phyloP scores from a whole-genome alignment of 1,140 invertebrate species.

The Bradynema listronoti region DNA sequence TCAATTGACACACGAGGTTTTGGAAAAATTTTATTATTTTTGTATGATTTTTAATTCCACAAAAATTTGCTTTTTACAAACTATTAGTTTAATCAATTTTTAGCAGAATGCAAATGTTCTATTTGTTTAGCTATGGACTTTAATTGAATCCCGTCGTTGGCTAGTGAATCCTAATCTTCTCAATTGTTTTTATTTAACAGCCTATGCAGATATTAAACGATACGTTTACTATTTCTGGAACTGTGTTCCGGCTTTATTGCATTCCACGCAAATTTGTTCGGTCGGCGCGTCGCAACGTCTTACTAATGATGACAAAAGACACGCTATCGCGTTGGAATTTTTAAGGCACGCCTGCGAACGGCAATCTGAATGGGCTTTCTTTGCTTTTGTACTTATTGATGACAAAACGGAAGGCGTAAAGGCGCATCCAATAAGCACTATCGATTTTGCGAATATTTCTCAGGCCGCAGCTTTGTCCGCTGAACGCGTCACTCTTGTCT shows the following conservation, averaged over 20 bases:
- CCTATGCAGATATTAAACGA: constrained; percentile 37
- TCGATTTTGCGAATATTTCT: neutral
- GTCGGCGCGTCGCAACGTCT: neutral
- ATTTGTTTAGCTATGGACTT: constrained; percentile 25
- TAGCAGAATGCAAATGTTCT: too few species aligned
- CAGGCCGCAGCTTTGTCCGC: neutral
- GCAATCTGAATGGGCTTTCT: too few species aligned
- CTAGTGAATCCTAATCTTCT: constrained; percentile 13
- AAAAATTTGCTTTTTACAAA: constrained; percentile 3
- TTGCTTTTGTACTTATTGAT: too few species aligned
- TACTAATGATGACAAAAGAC: constrained; percentile 14
- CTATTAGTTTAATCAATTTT: constrained; percentile 11
- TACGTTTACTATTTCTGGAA: constrained; percentile 36
- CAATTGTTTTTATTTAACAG: constrained; percentile 32
- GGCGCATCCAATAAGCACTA: too few species aligned
- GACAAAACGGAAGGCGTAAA: too few species aligned
- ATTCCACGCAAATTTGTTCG: constrained; percentile 16
- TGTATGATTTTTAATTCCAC: neutral
- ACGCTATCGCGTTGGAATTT: too few species aligned
- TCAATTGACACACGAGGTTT: constrained; percentile 23
- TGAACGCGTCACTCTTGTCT: constrained; percentile 30
- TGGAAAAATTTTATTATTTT: neutral
- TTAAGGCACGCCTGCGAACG: too few species aligned
- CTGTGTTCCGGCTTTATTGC: constrained; percentile 35
- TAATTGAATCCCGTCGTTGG: constrained; percentile 23